These are phyloP conservation scores for Pachliopta kotzebuea DNA, from an alignment of 2,888 invertebrate species.

Conservation along the genomic window DNA sequence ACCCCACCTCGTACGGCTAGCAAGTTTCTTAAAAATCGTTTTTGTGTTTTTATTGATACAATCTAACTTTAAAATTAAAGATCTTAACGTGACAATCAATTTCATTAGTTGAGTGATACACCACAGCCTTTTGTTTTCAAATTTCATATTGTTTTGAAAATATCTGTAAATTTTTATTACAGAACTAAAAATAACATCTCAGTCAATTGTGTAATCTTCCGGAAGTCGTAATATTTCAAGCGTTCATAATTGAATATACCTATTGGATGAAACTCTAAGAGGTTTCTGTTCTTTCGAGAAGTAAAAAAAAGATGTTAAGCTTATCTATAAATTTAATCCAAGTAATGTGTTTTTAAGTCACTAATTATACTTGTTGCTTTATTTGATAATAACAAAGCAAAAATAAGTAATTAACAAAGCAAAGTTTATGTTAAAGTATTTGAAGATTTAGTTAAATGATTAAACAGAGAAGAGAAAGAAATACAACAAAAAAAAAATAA, in stretches of 20 bases:
- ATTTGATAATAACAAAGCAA: too few species aligned
- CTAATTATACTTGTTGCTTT: too few species aligned
- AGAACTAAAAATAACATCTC: neutral
- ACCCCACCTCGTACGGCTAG: conserved; percentile 40
- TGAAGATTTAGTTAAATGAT: neutral
- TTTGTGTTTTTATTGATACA: neutral
- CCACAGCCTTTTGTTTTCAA: neutral
- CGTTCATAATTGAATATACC: conserved; percentile 6
- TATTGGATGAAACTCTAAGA: neutral
- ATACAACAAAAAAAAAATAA: neutral
- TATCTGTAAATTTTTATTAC: neutral
- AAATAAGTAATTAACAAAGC: too few species aligned
- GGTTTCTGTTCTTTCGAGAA: neutral
- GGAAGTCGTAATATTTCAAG: conserved; percentile 3
- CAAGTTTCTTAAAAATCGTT: conserved; percentile 33
- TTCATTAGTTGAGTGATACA: neutral
- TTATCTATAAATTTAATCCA: neutral
- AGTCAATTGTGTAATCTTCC: neutral
- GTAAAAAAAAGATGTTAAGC: neutral
- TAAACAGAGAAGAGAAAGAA: neutral
- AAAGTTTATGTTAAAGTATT: neutral
- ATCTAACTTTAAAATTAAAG: neutral
- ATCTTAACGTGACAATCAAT: neutral
- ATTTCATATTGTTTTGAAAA: neutral
- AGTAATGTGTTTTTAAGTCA: too few species aligned